Evolutionary conservation across 2,888 invertebrate genomes (phyloP).

Genomic region (Diaperis boleti): DNA sequence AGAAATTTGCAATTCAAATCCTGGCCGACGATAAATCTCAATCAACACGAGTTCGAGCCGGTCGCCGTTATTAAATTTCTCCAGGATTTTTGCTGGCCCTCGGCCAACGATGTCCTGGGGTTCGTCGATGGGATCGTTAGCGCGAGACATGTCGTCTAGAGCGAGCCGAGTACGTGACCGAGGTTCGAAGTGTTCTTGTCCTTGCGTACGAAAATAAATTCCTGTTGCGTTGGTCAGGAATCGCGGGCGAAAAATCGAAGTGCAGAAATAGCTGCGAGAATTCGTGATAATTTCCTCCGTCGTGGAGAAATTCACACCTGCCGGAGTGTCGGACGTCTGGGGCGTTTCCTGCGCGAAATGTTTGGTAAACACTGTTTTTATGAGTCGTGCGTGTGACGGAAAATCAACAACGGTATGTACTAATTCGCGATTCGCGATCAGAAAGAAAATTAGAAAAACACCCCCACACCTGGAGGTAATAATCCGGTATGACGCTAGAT

Average conservation of each 20-base stretch:
- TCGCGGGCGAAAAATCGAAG: slow-evolving; percentile 10
- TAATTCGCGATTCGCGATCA: too few relatives aligned
- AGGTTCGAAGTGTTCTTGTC: slow-evolving; percentile 15
- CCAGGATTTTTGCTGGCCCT: background rate
- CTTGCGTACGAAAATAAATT: slow-evolving; percentile 30
- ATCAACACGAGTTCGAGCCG: slow-evolving; percentile 31
- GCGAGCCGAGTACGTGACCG: slow-evolving; percentile 19
- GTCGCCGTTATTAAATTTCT: slow-evolving; percentile 18
- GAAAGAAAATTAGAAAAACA: background rate
- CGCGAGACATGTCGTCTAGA: slow-evolving; percentile 13
- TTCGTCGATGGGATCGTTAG: slow-evolving; percentile 15
- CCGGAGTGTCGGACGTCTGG: too few relatives aligned
- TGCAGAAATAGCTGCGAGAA: background rate
- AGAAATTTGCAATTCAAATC: slow-evolving; percentile 20
- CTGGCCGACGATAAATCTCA: slow-evolving; percentile 17
- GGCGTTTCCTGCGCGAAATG: background rate
- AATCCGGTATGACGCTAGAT: too few relatives aligned
- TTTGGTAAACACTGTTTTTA: slow-evolving; percentile 4
- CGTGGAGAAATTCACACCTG: too few relatives aligned
- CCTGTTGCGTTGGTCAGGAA: slow-evolving; percentile 15
- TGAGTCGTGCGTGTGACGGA: background rate
- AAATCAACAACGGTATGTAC: too few relatives aligned
- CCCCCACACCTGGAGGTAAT: too few relatives aligned
- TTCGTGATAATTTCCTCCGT: too few relatives aligned
- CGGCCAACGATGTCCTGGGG: slow-evolving; percentile 3